Conservation (phyloP, 1,140 invertebrate genomes). For the Mamestra configurata region DNA sequence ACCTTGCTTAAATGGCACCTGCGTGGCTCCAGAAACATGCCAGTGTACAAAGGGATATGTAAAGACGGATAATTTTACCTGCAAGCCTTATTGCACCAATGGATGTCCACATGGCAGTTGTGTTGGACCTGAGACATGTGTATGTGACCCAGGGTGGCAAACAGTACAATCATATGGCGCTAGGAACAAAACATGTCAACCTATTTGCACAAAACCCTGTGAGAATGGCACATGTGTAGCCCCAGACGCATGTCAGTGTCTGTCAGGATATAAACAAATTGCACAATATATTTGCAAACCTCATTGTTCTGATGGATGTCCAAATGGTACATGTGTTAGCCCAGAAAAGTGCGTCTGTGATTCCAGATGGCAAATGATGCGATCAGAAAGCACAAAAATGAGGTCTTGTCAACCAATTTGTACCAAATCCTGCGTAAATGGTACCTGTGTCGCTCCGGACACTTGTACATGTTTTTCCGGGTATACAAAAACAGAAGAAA, state of each 20-base stretch:
- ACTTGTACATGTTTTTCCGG: conserved; percentile 53
- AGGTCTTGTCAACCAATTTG: conserved; percentile 22
- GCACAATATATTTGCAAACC: not conserved
- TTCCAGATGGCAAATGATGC: not conserved
- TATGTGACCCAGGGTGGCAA: conserved; percentile 13
- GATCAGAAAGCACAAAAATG: not conserved
- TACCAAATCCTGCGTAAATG: conserved; percentile 52
- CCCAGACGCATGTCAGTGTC: conserved; percentile 55
- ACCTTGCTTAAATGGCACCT: conserved; percentile 55
- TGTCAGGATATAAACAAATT: conserved; percentile 44
- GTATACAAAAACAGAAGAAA: conserved; percentile 37
- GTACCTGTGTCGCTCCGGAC: conserved; percentile 70
- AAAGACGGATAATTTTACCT: conserved; percentile 15
- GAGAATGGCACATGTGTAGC: conserved; percentile 40
- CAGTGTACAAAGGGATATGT: conserved; percentile 54
- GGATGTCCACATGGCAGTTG: conserved; percentile 18
- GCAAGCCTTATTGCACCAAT: conserved; percentile 3
- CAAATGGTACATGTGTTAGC: not conserved
- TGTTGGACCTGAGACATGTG: conserved; percentile 5
- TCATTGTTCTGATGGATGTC: conserved; percentile 23
- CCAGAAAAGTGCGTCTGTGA: conserved; percentile 51
- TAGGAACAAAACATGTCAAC: not conserved
- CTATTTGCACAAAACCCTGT: conserved; percentile 52
- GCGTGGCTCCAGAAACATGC: conserved; percentile 70
- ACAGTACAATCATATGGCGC: not conserved